Evolutionary conservation across 2,113 vertebrate genomes (phyloP).

Genomic region (Phalacrocorax pelagicus): DNA sequence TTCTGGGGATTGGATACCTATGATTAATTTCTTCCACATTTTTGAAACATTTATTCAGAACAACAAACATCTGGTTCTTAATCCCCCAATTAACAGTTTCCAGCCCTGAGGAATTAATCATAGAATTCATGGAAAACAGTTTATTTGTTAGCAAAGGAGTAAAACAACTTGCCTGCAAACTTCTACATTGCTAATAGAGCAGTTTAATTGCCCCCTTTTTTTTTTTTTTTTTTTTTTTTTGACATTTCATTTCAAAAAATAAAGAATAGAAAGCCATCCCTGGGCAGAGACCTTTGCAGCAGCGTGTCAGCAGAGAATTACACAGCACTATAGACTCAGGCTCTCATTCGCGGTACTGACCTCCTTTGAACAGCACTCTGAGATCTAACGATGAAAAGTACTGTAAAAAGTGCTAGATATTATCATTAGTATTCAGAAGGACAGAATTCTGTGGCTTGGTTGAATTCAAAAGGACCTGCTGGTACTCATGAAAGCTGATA

Average conservation of each 20-base stretch:
- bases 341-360: background rate
- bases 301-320: background rate
- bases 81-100: conserved; percentile 48
- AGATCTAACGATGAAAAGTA: background rate
- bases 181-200: background rate
- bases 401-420: background rate
- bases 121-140: background rate
- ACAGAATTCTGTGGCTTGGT: background rate
- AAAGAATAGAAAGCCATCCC: background rate
- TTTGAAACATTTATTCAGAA: conserved; percentile 11
- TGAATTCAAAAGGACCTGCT: conserved; percentile 20
- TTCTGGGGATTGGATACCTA: background rate
- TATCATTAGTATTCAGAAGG: conserved; percentile 20
- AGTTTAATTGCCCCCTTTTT: background rate
- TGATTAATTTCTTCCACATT: background rate
- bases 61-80: conserved; percentile 58
- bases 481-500: background rate
- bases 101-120: conserved; percentile 40
- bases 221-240: background rate
- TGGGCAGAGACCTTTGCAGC: background rate
- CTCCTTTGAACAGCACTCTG: conserved; percentile 8
- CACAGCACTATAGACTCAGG: background rate
- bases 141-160: conserved; percentile 15
- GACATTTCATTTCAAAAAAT: conserved; percentile 3
- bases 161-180: conserved; percentile 37